Percentiles rank a stretch among this genome's conserved stretches.
These are phyloP conservation scores for Rotaria socialis DNA, from an alignment of 2,888 invertebrate species.

Conservation along the genomic window DNA sequence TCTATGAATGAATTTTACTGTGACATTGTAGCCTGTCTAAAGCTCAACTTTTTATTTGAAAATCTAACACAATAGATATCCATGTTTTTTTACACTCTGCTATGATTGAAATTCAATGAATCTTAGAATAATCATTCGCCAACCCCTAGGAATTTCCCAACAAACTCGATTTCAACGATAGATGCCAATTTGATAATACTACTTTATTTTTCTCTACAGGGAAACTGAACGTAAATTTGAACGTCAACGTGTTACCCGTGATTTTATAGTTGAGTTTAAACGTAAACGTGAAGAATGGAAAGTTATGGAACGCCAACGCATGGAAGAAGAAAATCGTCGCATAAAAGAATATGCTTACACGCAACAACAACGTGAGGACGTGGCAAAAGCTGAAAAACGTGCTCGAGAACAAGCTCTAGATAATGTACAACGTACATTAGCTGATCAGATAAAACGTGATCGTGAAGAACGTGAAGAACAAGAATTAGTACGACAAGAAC, in stretches of 20 bases:
- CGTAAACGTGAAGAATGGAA: constrained; percentile 56
- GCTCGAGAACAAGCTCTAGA: constrained; percentile 53
- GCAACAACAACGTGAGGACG: constrained; percentile 54
- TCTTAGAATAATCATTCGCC: too few species aligned
- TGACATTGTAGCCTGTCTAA: too few species aligned
- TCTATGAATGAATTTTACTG: too few species aligned
- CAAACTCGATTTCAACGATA: too few species aligned
- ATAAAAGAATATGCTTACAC: constrained; percentile 54
- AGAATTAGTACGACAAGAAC: constrained; percentile 57
- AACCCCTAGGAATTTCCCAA: too few species aligned
- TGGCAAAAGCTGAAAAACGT: constrained; percentile 53
- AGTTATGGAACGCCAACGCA: constrained; percentile 52
- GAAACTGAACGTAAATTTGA: constrained; percentile 54
- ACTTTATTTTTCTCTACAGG: constrained; percentile 48
- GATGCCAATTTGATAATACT: too few species aligned
- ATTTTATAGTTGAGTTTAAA: constrained; percentile 57
- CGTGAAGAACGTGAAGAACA: constrained; percentile 56
- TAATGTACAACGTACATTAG: constrained; percentile 56
- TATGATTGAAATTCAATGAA: too few species aligned
- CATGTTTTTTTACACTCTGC: too few species aligned
- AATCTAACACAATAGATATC: too few species aligned
- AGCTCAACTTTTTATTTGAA: too few species aligned
- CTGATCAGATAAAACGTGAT: constrained; percentile 58
- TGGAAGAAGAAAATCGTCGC: constrained; percentile 57
- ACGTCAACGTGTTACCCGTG: constrained; percentile 54